Evolutionary conservation across 1,140 invertebrate genomes (phyloP).

Genomic region (Sitobion miscanthi): DNA sequence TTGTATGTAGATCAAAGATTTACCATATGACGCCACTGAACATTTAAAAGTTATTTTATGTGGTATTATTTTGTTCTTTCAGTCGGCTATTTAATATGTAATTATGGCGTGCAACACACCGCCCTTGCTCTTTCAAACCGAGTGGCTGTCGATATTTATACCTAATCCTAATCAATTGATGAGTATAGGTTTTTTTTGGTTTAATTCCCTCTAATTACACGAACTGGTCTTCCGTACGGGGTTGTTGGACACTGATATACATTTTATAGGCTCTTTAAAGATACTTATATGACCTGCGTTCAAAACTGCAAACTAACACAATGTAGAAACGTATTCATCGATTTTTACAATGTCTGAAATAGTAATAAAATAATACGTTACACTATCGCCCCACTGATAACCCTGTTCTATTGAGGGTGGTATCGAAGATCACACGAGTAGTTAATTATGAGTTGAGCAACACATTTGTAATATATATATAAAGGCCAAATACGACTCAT

Average conservation of each 20-base stretch:
- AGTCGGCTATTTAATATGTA: neutral
- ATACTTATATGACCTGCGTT: neutral
- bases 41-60: neutral
- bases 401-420: no score
- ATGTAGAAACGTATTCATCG: neutral
- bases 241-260: neutral
- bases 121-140: neutral
- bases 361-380: neutral
- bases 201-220: neutral
- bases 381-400: no score
- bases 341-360: neutral
- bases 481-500: no score
- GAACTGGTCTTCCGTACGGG: no score
- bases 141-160: neutral
- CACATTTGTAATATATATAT: no score
- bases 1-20: neutral
- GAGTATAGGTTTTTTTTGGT: neutral
- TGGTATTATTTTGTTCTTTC: neutral
- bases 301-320: neutral
- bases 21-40: neutral
- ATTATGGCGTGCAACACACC: neutral
- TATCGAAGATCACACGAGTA: no score
- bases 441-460: neutral
- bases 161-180: neutral
- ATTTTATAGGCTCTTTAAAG: neutral